phyloP scores from a whole-genome alignment of 2,888 invertebrate species.

The Scaptomyza parva region DNA sequence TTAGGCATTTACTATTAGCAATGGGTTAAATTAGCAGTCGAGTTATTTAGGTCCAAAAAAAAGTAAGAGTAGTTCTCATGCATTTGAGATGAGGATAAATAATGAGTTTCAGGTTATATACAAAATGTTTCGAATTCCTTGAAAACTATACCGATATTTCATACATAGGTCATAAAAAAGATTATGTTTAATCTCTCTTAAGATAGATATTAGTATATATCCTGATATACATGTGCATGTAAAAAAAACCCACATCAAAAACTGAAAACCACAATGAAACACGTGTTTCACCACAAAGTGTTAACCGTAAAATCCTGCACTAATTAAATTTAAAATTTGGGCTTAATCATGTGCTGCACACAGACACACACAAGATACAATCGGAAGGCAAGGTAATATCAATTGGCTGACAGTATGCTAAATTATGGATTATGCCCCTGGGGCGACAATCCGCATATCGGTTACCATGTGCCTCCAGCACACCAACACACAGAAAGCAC shows the following conservation, averaged over 20 bases:
- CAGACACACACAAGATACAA: constrained; percentile 22
- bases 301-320: constrained; percentile 38
- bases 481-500: constrained; percentile 35
- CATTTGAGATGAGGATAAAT: background rate
- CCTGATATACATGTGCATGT: too few species aligned
- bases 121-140: too few species aligned
- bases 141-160: background rate
- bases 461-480: constrained; percentile 44
- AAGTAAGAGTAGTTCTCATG: constrained; percentile 41
- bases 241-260: background rate
- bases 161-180: too few species aligned
- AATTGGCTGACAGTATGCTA: constrained; percentile 74
- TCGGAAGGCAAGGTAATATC: constrained; percentile 67
- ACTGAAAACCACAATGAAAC: constrained; percentile 18
- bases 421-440: constrained; percentile 82
- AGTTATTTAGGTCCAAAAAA: constrained; percentile 18
- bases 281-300: constrained; percentile 42
- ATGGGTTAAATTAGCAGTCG: constrained; percentile 17
- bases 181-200: too few species aligned
- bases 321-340: constrained; percentile 66
- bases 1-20: constrained; percentile 34
- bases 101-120: background rate
- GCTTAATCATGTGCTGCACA: constrained; percentile 40
- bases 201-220: too few species aligned
- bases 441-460: constrained; percentile 70